phyloP scores from a whole-genome alignment of 2,888 invertebrate genomes.

The Smittia aterrima region DNA sequence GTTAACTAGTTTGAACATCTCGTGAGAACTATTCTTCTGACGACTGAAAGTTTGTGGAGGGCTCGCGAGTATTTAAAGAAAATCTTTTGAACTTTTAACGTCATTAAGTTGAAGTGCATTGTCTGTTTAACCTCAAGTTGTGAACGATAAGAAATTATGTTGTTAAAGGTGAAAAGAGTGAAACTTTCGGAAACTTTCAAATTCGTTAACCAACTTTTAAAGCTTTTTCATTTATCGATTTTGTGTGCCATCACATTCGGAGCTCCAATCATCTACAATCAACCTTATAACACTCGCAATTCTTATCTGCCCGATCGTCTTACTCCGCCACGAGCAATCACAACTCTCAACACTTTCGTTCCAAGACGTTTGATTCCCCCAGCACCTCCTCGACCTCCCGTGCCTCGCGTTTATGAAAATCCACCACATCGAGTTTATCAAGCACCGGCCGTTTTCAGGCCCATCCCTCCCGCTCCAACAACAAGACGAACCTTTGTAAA shows the following conservation, averaged over 20 bases:
- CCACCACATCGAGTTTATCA: conserved; percentile 1
- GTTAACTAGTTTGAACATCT: background rate
- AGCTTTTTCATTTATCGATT: background rate
- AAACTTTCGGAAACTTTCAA: background rate
- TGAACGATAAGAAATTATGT: background rate
- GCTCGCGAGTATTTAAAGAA: background rate
- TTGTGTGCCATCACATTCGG: conserved; percentile 10
- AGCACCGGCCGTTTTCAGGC: conserved; percentile 29
- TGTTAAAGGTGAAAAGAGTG: background rate
- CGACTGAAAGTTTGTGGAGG: background rate
- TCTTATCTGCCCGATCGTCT: background rate
- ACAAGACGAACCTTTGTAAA: conserved; percentile 7
- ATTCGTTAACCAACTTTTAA: too few relatives aligned
- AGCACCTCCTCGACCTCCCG: conserved; percentile 4
- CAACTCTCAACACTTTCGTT: conserved; percentile 33
- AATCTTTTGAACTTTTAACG: background rate
- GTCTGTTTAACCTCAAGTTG: background rate
- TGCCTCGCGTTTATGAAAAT: conserved; percentile 25
- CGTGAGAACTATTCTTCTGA: background rate
- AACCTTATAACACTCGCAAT: conserved; percentile 12
- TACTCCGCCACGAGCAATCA: conserved; percentile 30
- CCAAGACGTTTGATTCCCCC: conserved; percentile 13
- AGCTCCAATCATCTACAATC: conserved; percentile 31
- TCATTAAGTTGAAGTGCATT: background rate
- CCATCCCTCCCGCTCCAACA: conserved; percentile 33